Evolutionary conservation across 2,797 vertebrate species (phyloP), one percentile per base, ranked within the genome.

Genomic region (Knipowitschia caucasica): DNA sequence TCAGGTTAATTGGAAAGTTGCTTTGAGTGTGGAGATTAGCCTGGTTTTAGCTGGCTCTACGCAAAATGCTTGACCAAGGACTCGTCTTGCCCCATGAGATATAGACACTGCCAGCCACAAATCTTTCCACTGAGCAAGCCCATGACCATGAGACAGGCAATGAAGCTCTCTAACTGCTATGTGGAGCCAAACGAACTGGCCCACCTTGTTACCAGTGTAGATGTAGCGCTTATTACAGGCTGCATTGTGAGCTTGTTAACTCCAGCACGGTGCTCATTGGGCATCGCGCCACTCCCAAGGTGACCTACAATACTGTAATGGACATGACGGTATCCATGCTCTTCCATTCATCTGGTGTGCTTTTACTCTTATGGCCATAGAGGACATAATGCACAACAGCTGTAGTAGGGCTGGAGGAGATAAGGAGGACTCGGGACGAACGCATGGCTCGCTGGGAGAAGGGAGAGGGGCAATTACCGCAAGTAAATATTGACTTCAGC

Each of bases 401-500:
- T 49, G 59, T 43, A 51, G 14, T 23, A 26, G 62, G 62, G 47
- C 46, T 33, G 26, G 29, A 47, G 59, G 35, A 70, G 75, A 82
- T 76, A 77, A 81, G 59, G 50, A 72, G 65, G 56, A 59, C 18
- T 38, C 58, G 36, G 71, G 70, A 71, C 23, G 23, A 15, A 53
- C 75, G 45, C 68, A 71, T 71, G 53, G 60, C 65, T 72, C 66
- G 34, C 62, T 43, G 45, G 58, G 59, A 60, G 61, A 71, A 44
- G 42, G 74, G 67, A 72, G 67, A 57, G 55, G 75, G 68, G 68
- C 80, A 82, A 86, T 83, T 85, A 85, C 69, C 64, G 40, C 51
- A 60, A 57, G 68, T 76, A 83, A 82, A 86, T 83, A 81, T 80
- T 79, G 75, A 81, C 80, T 53, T 50, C 43, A 56, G 56, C 52